These are phyloP conservation scores for Alca torda DNA, from an alignment of 2,797 vertebrate genomes.

Conservation along the genomic window DNA sequence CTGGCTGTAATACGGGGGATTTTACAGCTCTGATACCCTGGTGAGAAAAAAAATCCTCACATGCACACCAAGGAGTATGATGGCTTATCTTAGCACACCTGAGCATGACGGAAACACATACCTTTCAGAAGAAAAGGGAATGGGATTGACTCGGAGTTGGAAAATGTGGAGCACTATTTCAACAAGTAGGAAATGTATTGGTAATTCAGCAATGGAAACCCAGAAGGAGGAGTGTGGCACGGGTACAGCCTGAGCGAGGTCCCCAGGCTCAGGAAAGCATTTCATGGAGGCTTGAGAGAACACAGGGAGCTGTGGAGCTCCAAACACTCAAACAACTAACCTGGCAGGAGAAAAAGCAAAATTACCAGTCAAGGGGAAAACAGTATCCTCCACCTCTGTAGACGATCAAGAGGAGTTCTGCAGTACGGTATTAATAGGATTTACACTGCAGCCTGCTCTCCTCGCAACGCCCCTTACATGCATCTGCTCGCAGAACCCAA, in stretches of 20 bases:
- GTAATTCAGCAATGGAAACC: background rate
- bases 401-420: background rate
- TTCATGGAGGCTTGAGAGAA: background rate
- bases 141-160: background rate
- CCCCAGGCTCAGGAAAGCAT: background rate
- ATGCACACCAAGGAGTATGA: background rate
- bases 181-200: background rate
- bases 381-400: background rate
- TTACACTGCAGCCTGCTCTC: background rate
- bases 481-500: background rate
- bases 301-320: background rate
- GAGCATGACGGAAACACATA: background rate
- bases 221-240: background rate
- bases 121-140: background rate
- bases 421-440: background rate
- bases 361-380: background rate
- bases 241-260: background rate
- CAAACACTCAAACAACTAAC: background rate
- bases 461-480: background rate
- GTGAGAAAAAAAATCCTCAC: background rate
- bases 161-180: background rate
- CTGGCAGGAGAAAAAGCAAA: background rate
- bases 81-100: background rate
- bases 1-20: background rate
- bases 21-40: background rate